Evolutionary conservation across 2,888 invertebrate genomes (phyloP).

Genomic region (Drosophila crucigera): DNA sequence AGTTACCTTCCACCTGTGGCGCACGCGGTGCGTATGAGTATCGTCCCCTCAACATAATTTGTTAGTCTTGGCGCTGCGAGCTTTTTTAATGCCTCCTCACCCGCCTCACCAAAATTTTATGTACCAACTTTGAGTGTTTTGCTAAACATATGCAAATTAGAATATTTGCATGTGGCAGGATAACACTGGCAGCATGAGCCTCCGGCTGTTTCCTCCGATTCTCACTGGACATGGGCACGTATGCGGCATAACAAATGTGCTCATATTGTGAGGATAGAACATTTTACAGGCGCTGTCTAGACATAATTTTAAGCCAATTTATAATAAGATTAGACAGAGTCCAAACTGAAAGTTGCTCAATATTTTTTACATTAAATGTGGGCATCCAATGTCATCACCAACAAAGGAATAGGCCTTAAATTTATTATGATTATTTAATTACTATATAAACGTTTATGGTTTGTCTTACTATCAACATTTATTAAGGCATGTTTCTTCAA

Average conservation of each 20-base stretch:
- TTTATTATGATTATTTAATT: conserved; percentile 24
- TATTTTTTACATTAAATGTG: conserved; percentile 25
- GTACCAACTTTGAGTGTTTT: conserved; percentile 41
- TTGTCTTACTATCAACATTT: not conserved
- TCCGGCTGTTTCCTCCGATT: conserved; percentile 34
- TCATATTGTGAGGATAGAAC: conserved; percentile 2
- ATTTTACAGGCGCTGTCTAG: conserved; percentile 51
- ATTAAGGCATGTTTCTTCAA: not conserved
- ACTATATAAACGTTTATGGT: not conserved
- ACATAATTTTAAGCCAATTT: conserved; percentile 57
- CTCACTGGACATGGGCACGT: conserved; percentile 41
- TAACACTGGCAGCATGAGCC: conserved; percentile 38
- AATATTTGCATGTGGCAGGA: conserved; percentile 75
- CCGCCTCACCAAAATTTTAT: conserved; percentile 8
- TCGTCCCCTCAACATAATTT: conserved; percentile 42
- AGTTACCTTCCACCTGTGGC: conserved; percentile 72
- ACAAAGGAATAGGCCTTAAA: not conserved
- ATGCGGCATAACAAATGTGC: conserved; percentile 50
- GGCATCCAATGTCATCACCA: not conserved
- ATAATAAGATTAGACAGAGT: conserved; percentile 34
- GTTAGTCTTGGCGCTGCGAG: conserved; percentile 24
- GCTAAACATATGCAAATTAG: conserved; percentile 77
- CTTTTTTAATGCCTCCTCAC: conserved; percentile 31
- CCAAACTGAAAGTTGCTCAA: conserved; percentile 28
- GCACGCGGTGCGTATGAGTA: conserved; percentile 55